Base-by-base conservation (phyloP, 2,113 vertebrate genomes). In the Turdus rufiventris region DNA sequence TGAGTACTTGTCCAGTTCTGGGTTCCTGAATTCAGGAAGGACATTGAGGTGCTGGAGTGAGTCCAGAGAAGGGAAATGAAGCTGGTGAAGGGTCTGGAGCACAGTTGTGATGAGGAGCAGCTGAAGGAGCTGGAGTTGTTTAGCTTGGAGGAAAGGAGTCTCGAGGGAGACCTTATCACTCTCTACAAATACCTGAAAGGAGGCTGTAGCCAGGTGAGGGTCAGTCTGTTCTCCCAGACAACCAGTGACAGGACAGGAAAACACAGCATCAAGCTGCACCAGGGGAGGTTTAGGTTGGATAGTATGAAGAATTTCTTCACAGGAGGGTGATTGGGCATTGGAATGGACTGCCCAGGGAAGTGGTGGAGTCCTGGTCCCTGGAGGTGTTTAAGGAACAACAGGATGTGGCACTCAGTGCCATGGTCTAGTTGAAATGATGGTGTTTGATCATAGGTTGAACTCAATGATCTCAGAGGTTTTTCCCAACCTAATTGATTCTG, bases 281-380 rank as follows among this genome's bases (percentile, higher is more conserved):
- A 40, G 24, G 9, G 19, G n/a, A 40, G 28, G 19, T 48, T 48
- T 24, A 65, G 21, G 12, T 10, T 40, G 29, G 29, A 33, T 40
- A 29, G n/a, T 20, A 40, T 5, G 19, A 34, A 42, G 29, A 47
- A 29, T 40, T 65, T 66, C 50, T 85, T 65, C 60, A 34, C 8
- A 7, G 24, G 48, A 20, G 11, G 9, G 14, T 43, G 23, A 38
- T 33, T 63, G 50, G 40, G 3, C 21, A n/a, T 29, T 40, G 15
- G 29, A 65, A 74, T 40, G 29, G 19, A 23, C 34, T 60, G 26
- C 26, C 17, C 26, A 26, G 26, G 31, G 31, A 58, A n/a, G n/a
- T 47, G n/a, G 24, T 29, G 13, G 12, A 34, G 19, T 50, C 29
- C 16, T 2, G 0, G 6, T 18, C 9, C 21, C 43, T 23, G 26